These are phyloP conservation scores for Lithophane semibrunnea DNA, from an alignment of 2,888 invertebrate genomes.

Conservation along the genomic window DNA sequence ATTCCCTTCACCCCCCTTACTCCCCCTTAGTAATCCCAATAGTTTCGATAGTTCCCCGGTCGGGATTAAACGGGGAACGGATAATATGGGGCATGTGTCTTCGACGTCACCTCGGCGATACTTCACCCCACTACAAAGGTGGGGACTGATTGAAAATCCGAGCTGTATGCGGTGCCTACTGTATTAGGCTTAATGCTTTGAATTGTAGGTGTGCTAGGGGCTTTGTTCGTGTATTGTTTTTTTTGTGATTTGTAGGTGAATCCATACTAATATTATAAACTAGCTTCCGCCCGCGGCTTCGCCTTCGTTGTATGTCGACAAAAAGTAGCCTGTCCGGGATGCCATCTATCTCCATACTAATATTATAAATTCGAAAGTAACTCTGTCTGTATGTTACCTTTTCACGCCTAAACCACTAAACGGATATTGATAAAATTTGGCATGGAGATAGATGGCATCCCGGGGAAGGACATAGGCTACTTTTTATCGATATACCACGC, in stretches of 20 bases:
- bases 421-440: no score
- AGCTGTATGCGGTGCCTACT: slow-evolving; percentile 61
- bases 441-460: no score
- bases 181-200: slow-evolving; percentile 64
- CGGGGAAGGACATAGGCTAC: no score
- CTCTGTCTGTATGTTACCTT: no score
- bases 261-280: no score
- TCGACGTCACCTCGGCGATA: slow-evolving; percentile 68
- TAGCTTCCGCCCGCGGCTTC: no score
- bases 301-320: no score
- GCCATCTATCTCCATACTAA: no score
- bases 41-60: slow-evolving; percentile 70
- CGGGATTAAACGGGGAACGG: slow-evolving; percentile 76
- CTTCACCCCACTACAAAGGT: slow-evolving; percentile 72
- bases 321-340: no score
- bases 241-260: not conserved
- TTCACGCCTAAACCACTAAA: no score
- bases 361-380: no score
- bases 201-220: slow-evolving; percentile 29
- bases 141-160: slow-evolving; percentile 73
- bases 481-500: no score
- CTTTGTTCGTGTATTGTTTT: slow-evolving; percentile 9
- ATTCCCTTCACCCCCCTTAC: slow-evolving; percentile 36
- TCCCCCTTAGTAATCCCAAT: slow-evolving; percentile 63
- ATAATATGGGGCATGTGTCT: slow-evolving; percentile 75